Conservation (phyloP, 2,888 invertebrate genomes). For the Lymantria monacha region DNA sequence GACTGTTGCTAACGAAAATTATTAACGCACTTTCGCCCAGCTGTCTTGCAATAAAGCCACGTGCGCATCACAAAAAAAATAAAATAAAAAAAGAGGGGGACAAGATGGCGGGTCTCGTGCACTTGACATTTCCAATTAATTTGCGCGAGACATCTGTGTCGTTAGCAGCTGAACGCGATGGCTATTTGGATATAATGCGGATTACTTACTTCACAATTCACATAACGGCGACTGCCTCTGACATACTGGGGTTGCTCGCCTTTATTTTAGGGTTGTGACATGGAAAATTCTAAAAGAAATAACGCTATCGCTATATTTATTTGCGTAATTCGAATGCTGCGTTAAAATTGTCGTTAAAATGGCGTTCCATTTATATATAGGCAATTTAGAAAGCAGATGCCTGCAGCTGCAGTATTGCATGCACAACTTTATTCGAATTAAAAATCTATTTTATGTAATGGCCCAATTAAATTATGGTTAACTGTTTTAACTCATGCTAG, state of each 20-base stretch:
- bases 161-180: constrained; percentile 73
- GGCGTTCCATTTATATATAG: constrained; percentile 1
- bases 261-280: constrained; percentile 25
- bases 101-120: constrained; percentile 73
- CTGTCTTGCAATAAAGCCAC: constrained; percentile 75
- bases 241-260: constrained; percentile 21
- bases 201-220: constrained; percentile 56
- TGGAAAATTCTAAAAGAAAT: constrained; percentile 10
- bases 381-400: constrained; percentile 7
- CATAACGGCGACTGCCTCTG: constrained; percentile 39
- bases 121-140: constrained; percentile 83
- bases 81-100: constrained; percentile 47
- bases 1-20: constrained; percentile 52
- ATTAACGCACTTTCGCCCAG: constrained; percentile 63
- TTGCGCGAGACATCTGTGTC: constrained; percentile 79
- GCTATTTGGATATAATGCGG: constrained; percentile 62
- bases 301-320: constrained; percentile 4
- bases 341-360: background rate
- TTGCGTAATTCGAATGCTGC: constrained; percentile 3
- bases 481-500: background rate
- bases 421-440: constrained; percentile 1
- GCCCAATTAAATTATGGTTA: background rate
- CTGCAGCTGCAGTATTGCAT: constrained; percentile 4
- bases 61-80: constrained; percentile 72
- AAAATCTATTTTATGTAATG: background rate